Percentiles rank a stretch among this genome's conserved stretches.
These are phyloP conservation scores for Tetraodon nigroviridis DNA, from an alignment of 2,113 vertebrate genomes.

Conservation along the genomic window DNA sequence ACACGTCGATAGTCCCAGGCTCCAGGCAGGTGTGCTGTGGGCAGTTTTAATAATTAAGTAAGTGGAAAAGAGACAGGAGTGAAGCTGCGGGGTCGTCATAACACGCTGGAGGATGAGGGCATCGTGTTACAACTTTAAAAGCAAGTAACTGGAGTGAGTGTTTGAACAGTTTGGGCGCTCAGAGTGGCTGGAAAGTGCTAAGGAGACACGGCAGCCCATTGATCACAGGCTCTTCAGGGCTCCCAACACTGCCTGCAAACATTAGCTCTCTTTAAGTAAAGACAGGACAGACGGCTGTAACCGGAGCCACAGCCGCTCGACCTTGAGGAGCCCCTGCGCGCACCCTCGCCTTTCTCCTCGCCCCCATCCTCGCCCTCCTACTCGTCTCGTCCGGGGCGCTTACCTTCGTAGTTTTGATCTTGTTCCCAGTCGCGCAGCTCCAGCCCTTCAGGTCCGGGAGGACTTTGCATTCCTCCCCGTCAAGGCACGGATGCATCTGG, in stretches of 20 bases:
- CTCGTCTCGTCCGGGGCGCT: not conserved
- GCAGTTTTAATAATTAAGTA: slow-evolving; percentile 77
- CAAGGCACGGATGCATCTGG: slow-evolving; percentile 97
- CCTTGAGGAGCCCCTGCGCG: slow-evolving; percentile 34
- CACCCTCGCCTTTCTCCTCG: slow-evolving; percentile 48
- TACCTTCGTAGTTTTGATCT: slow-evolving; percentile 98
- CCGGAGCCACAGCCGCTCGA: slow-evolving; percentile 32
- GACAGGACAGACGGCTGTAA: slow-evolving; percentile 22
- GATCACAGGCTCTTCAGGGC: slow-evolving; percentile 39
- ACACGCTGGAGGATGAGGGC: slow-evolving; percentile 67
- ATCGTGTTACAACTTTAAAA: slow-evolving; percentile 73
- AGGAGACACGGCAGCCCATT: slow-evolving; percentile 66
- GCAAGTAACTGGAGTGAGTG: slow-evolving; percentile 73
- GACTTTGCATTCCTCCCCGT: slow-evolving; percentile 97
- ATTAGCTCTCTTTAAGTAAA: slow-evolving; percentile 44
- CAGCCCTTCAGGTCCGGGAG: slow-evolving; percentile 97
- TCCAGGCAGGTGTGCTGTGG: slow-evolving; percentile 73
- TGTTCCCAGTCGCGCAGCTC: slow-evolving; percentile 96
- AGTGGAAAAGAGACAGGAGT: slow-evolving; percentile 56
- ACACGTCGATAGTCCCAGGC: slow-evolving; percentile 70
- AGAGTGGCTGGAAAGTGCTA: slow-evolving; percentile 65
- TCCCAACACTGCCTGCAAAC: slow-evolving; percentile 32
- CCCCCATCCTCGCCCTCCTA: no score
- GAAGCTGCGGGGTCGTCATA: slow-evolving; percentile 71
- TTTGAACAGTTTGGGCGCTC: slow-evolving; percentile 65